A percentile compares a stretch with the other conserved stretches of the same genome.
phyloP scores from a whole-genome alignment of 1,140 invertebrate genomes.

The Orchesella cincta region DNA sequence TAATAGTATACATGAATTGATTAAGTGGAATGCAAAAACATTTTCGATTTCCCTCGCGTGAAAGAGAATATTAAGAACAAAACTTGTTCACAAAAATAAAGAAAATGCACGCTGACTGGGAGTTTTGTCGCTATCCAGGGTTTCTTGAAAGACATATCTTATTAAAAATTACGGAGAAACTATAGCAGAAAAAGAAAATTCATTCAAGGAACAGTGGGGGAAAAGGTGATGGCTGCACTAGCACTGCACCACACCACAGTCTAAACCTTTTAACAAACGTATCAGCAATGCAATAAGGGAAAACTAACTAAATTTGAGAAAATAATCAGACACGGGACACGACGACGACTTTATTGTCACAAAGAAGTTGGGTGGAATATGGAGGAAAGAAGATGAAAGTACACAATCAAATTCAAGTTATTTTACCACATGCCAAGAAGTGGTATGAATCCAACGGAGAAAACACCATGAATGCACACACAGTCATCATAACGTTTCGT shows the following conservation, averaged over 20 bases:
- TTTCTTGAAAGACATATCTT: no score
- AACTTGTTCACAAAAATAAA: background rate
- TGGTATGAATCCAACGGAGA: no score
- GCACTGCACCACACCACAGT: no score
- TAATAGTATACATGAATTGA: slow-evolving; percentile 28
- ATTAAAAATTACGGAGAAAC: no score
- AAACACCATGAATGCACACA: no score
- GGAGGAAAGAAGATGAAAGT: background rate
- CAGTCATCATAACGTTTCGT: no score
- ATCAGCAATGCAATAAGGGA: no score
- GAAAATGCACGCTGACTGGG: no score
- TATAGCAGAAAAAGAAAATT: no score
- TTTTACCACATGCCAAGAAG: background rate
- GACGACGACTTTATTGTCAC: background rate
- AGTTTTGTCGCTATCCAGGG: no score
- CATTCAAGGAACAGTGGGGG: no score
- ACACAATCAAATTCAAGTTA: background rate
- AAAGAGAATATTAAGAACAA: background rate
- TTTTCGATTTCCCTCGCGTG: slow-evolving; percentile 21
- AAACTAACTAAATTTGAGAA: background rate
- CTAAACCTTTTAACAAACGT: background rate
- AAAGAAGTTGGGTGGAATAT: background rate
- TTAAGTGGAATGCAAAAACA: slow-evolving; percentile 2
- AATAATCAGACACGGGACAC: background rate
- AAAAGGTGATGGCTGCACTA: no score